Base-by-base conservation (phyloP, 2,888 invertebrate species). In the Rhingia campestris region DNA sequence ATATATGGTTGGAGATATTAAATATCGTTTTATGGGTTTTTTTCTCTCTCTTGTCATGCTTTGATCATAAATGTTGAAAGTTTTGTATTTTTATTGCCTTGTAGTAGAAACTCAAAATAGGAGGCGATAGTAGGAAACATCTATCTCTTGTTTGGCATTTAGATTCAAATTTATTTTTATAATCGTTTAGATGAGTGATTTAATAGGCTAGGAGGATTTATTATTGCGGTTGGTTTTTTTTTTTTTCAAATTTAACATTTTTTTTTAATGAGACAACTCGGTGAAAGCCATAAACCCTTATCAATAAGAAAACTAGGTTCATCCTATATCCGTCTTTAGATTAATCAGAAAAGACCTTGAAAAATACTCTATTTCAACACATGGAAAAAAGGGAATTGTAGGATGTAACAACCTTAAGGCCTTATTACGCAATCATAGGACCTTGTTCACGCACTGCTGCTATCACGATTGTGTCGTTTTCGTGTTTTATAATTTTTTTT, bases 401-500 rank as follows among this genome's bases (percentile, higher is more conserved):
- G 10, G 43, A 39, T 32, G 9, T 47, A 45, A 30, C 61, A 14
- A 35, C 59, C 12, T 47, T 22, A 2, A 22, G 3, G 32, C 4
- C 61, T 35, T 32, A 47, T 47, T 45, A 37, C 10, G 54, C 56
- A 67, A 67, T 67, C 54, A 56, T 14, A 72, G 58, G 61, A 43
- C 61, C 69, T 43, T 43, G 43, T 74, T 67, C 66, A 73, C 66
- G 82, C 66, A 58, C 79, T 53, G 64, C 37, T 73, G 67, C 37
- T 51, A 49, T 47, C 69, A 73, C 82, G 79, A 79, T 69, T 74
- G 67, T 82, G 73, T 69, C 66, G 75, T 75, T 75, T 22, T 22
- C 22, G 22, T 22, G 22, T 66, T 79, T 82, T 73, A 82, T 69
- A 47, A 51, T 51, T 37, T 45, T 45, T 64, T 66, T 51, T 43